Conservation (phyloP, 92 coral and sea anemone species). For the Actinernus sp. region DNA sequence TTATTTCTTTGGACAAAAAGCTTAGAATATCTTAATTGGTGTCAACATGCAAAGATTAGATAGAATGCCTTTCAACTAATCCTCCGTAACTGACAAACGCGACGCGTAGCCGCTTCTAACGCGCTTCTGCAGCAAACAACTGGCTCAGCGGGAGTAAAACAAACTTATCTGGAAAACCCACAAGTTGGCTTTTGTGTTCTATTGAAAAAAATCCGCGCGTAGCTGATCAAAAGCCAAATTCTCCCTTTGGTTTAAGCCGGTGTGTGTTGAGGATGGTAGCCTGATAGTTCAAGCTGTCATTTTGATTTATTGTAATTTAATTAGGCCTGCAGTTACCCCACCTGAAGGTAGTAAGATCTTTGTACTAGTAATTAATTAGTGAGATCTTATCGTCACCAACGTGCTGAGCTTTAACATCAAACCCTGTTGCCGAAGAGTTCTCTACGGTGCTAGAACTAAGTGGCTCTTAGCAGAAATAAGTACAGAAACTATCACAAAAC, state of each 20-base stretch:
- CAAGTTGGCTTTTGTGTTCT: constrained; percentile 16
- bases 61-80: too few species aligned
- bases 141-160: constrained; percentile 40
- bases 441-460: too few species aligned
- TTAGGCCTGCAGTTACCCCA: constrained; percentile 32
- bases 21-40: too few species aligned
- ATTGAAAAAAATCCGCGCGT: constrained; percentile 5
- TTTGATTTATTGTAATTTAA: constrained; percentile 48
- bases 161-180: constrained; percentile 14
- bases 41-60: too few species aligned
- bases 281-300: constrained; percentile 6
- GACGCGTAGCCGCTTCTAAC: not conserved
- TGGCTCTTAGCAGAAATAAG: too few species aligned
- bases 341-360: constrained; percentile 21
- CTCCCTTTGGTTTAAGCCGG: constrained; percentile 4
- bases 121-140: not conserved
- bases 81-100: too few species aligned
- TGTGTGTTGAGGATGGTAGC: constrained; percentile 3
- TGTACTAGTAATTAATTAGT: constrained; percentile 37
- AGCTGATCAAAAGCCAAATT: constrained; percentile 19
- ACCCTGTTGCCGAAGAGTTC: not conserved
- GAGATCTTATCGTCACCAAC: not conserved
- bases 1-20: too few species aligned
- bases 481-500: too few species aligned
- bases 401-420: not conserved